Conservation (phyloP, 2,888 invertebrate species). For the Carcina quercana region DNA sequence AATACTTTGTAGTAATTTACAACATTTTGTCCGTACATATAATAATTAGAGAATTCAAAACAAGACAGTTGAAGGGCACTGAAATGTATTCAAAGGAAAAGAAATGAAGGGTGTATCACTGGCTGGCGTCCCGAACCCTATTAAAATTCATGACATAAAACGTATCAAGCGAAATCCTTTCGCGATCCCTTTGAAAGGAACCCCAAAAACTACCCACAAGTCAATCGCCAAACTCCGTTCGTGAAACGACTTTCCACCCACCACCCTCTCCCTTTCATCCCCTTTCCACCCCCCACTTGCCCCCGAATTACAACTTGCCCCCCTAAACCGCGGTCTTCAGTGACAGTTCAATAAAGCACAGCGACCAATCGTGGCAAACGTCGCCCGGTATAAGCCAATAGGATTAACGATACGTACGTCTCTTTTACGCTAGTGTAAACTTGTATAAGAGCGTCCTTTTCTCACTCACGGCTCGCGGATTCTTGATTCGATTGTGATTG, state of each 20-base stretch:
- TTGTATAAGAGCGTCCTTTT: constrained; percentile 34
- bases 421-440: constrained; percentile 24
- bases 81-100: too few species aligned
- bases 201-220: constrained; percentile 71
- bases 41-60: too few species aligned
- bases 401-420: constrained; percentile 62
- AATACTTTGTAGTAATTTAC: too few species aligned
- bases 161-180: constrained; percentile 16
- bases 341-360: constrained; percentile 73
- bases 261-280: constrained; percentile 23
- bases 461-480: constrained; percentile 52
- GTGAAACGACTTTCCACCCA: constrained; percentile 45
- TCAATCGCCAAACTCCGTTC: constrained; percentile 71
- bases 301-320: constrained; percentile 67
- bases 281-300: constrained; percentile 42
- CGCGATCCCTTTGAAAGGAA: constrained; percentile 38
- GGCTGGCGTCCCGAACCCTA: too few species aligned
- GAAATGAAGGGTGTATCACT: too few species aligned
- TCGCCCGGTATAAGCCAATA: constrained; percentile 73
- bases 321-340: constrained; percentile 69
- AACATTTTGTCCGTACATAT: too few species aligned
- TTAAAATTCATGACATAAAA: constrained; percentile 18
- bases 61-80: too few species aligned
- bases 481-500: constrained; percentile 71
- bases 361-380: constrained; percentile 73